A percentile compares a stretch with the other conserved stretches of the same genome.
These are phyloP conservation scores for Netelia melanura DNA, from an alignment of 2,888 invertebrate genomes.

Conservation along the genomic window DNA sequence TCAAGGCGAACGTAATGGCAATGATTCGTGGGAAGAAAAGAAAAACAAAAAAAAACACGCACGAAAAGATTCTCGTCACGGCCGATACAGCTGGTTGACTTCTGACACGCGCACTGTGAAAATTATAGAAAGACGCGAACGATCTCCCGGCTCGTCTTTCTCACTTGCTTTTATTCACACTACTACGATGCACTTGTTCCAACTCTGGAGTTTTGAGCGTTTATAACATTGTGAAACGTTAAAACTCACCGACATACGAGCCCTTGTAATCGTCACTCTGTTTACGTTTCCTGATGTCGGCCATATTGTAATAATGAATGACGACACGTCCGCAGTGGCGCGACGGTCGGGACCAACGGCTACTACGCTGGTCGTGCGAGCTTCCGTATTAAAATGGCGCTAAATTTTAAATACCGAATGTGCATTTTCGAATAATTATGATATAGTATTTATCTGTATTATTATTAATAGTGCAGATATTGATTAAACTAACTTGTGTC, in stretches of 20 bases:
- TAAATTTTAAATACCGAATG: conserved; percentile 15
- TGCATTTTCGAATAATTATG: not conserved
- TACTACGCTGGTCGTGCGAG: conserved; percentile 73
- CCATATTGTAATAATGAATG: conserved; percentile 83
- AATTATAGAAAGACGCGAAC: not conserved
- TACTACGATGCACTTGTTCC: conserved; percentile 10
- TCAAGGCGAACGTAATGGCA: not conserved
- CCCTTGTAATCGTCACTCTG: conserved; percentile 84
- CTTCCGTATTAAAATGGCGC: conserved; percentile 47
- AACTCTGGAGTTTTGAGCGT: conserved; percentile 6
- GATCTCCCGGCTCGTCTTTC: not conserved
- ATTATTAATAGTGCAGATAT: not conserved
- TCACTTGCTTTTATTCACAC: conserved; percentile 32
- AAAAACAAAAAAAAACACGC: conserved; percentile 22
- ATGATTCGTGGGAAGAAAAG: conserved; percentile 23
- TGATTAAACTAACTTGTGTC: not conserved
- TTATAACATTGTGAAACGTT: conserved; percentile 30
- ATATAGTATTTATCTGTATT: not conserved
- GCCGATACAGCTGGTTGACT: conserved; percentile 74
- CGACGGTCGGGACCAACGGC: conserved; percentile 64
- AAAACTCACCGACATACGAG: conserved; percentile 83
- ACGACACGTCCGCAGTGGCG: conserved; percentile 81
- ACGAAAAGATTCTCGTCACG: conserved; percentile 49
- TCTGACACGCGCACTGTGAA: conserved; percentile 50
- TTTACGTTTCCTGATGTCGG: conserved; percentile 86